These are phyloP conservation scores for Mus spicilegus DNA, from an alignment of 2,113 vertebrate species.

Conservation along the genomic window DNA sequence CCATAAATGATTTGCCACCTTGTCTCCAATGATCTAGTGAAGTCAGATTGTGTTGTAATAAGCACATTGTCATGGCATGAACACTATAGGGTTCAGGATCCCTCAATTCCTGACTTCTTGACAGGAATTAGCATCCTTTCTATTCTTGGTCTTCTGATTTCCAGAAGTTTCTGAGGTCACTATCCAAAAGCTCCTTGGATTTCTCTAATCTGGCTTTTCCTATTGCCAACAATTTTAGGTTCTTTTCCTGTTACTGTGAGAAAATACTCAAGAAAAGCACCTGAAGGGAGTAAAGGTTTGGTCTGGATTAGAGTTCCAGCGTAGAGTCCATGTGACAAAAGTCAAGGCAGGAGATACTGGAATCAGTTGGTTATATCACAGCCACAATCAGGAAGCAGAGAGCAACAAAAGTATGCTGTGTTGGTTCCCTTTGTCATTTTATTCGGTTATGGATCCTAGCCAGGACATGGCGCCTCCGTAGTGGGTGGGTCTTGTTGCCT, in stretches of 20 bases:
- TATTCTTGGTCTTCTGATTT: not conserved
- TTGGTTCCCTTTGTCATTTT: not conserved
- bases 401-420: too few relatives aligned
- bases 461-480: not conserved
- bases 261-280: too few relatives aligned
- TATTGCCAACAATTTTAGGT: not conserved
- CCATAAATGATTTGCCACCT: not conserved
- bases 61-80: not conserved
- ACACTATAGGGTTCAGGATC: not conserved
- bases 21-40: not conserved
- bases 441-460: not conserved
- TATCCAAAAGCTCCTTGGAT: not conserved
- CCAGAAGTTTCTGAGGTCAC: not conserved
- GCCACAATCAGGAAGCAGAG: not conserved
- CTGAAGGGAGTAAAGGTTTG: not conserved
- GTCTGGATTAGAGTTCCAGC: not conserved
- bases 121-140: not conserved
- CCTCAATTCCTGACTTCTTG: not conserved
- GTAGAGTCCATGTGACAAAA: not conserved
- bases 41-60: not conserved
- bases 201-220: not conserved
- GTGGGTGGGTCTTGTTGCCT: not conserved
- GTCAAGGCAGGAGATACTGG: not conserved
- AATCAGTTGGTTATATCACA: not conserved
- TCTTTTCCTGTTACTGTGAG: not conserved